Base-by-base conservation (phyloP, 2,797 vertebrate species). In the Platalea minor region DNA sequence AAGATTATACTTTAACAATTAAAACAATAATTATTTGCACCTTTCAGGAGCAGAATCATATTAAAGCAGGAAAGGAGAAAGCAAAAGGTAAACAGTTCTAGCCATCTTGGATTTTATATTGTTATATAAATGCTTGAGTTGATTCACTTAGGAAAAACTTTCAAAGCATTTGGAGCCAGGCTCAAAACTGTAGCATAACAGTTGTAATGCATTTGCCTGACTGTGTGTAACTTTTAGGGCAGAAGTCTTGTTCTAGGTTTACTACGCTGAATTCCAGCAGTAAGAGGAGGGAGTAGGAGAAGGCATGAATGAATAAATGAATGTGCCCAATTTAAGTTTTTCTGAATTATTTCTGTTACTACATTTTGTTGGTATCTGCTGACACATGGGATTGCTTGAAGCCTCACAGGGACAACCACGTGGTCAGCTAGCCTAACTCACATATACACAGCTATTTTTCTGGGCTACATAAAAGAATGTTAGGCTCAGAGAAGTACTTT, bases 31-130 rank as follows among this genome's bases (percentile, higher is more conserved):
- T 63, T 89, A 84, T 35, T 87, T 78, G 37, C 82, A 68, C 91
- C 63, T 96, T 96, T 76, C 82, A 98, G 98, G 93, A 96, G 92
- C 88, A 96, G 98, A 85, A 48, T 98, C 79, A 90, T 98, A 72
- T 75, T 97, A 89, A 97, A 97, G 26, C 97, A 98, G 68, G 97
- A 98, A 94, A 97, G 76, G 56, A 98, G 93, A 95, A 98, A 98
- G 56, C 98, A 98, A 94, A 98, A 98, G 97, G 98, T 98, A 97
- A 97, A 79, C 7, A 9, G 14, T 67, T 89, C 33, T 64, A 82
- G n/a, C 24, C 28, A 24, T 63, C 28, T 11, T 64, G 57, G 12
- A 50, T 90, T 81, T 91, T 64, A 33, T 65, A 33, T 31, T 61
- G 28, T 69, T 79, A 37, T 10, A n/a, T 48, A 56, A 79, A 85